A percentile compares a stretch with the other conserved stretches of the same genome.
Evolutionary conservation across 2,888 invertebrate species (phyloP).

Genomic region (Zhengitettix transpicula): DNA sequence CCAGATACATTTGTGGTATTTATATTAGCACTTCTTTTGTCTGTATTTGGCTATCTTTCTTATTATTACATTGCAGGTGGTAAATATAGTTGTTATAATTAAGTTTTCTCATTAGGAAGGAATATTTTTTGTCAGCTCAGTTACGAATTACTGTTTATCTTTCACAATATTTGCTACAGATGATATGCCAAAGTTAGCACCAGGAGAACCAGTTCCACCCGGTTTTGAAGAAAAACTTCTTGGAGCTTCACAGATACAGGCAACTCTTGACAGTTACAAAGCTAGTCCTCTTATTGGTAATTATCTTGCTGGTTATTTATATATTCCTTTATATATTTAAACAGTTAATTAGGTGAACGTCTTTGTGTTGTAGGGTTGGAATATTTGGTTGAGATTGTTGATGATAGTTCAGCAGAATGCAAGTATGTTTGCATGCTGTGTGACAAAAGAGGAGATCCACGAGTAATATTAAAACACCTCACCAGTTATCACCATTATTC

Average conservation of each 20-base stretch:
- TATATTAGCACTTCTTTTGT: no score
- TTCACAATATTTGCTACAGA: conserved; percentile 2
- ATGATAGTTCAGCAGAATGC: conserved; percentile 47
- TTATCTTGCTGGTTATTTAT: neutral
- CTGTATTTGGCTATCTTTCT: no score
- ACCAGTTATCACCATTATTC: conserved; percentile 59
- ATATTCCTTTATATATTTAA: neutral
- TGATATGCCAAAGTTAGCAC: conserved; percentile 26
- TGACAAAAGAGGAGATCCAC: conserved; percentile 59
- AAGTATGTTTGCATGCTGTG: conserved; percentile 63
- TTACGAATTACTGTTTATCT: no score
- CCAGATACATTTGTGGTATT: no score
- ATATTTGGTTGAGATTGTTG: conserved; percentile 56
- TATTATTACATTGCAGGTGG: no score
- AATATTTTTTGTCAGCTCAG: no score
- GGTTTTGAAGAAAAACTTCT: conserved; percentile 48
- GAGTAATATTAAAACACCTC: conserved; percentile 62
- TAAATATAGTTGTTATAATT: no score
- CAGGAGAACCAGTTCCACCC: conserved; percentile 53
- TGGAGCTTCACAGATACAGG: conserved; percentile 29
- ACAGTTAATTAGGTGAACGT: conserved; percentile 21
- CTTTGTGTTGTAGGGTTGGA: conserved; percentile 48
- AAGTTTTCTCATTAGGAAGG: no score
- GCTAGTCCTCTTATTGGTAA: conserved; percentile 27
- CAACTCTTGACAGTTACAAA: conserved; percentile 34